A percentile compares a stretch with the other conserved stretches of the same genome.
Conservation (phyloP, 1,140 invertebrate genomes). For the Drosophila ohnishii region DNA sequence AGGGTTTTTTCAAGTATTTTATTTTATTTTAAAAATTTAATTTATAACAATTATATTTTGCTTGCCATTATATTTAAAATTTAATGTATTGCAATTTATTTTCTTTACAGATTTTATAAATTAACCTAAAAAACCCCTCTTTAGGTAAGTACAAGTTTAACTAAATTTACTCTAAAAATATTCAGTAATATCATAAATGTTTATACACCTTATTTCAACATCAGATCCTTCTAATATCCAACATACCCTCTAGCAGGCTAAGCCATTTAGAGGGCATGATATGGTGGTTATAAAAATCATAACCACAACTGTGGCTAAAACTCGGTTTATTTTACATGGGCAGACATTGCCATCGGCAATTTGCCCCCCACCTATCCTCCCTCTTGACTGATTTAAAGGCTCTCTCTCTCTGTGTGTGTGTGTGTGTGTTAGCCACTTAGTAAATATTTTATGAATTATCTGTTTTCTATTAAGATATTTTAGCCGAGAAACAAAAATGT, state of each 20-base stretch:
- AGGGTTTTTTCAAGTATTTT: background rate
- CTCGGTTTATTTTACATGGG: slow-evolving; percentile 33
- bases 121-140: background rate
- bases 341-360: slow-evolving; percentile 49
- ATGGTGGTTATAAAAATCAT: slow-evolving; percentile 55
- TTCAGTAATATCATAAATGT: background rate
- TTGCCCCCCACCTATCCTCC: background rate
- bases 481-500: slow-evolving; percentile 48
- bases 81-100: background rate
- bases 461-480: slow-evolving; percentile 81
- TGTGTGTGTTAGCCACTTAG: slow-evolving; percentile 55
- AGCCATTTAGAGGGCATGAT: slow-evolving; percentile 30
- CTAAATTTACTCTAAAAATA: background rate
- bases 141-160: background rate
- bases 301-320: slow-evolving; percentile 61
- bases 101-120: background rate
- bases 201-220: background rate
- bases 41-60: background rate
- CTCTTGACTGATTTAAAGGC: slow-evolving; percentile 53
- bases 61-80: too few species aligned
- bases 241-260: background rate
- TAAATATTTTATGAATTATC: slow-evolving; percentile 80
- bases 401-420: slow-evolving; percentile 6
- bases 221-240: background rate
- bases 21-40: background rate